phyloP scores from a whole-genome alignment of 2,888 invertebrate species.

The Ichneumon xanthorius region DNA sequence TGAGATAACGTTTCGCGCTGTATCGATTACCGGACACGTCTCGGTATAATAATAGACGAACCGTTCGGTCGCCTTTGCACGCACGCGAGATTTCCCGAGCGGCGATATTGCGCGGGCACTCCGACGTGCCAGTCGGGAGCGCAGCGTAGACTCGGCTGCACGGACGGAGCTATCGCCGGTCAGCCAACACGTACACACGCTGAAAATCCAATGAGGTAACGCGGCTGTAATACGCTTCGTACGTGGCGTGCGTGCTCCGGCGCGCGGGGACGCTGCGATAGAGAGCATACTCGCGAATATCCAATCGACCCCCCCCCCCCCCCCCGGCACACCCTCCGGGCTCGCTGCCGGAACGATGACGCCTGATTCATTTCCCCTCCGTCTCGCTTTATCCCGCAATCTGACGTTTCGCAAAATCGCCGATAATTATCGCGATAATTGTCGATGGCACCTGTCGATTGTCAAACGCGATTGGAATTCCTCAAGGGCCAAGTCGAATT shows the following conservation, averaged over 20 bases:
- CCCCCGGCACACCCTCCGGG: too few relatives aligned
- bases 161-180: too few relatives aligned
- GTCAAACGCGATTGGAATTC: constrained; percentile 56
- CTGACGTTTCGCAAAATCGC: constrained; percentile 52
- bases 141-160: too few relatives aligned
- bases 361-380: constrained; percentile 49
- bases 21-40: too few relatives aligned
- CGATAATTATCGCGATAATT: constrained; percentile 67
- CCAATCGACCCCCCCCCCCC: constrained; percentile 5
- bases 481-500: constrained; percentile 48
- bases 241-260: constrained; percentile 35
- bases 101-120: too few relatives aligned
- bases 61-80: too few relatives aligned
- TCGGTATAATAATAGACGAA: too few relatives aligned
- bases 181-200: constrained; percentile 47
- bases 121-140: too few relatives aligned
- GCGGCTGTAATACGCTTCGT: constrained; percentile 33
- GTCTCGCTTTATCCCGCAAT: constrained; percentile 26
- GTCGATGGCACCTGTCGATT: constrained; percentile 49
- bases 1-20: too few relatives aligned
- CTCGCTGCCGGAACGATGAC: constrained; percentile 12
- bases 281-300: constrained; percentile 22
- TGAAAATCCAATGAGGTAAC: constrained; percentile 58
- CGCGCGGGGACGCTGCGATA: neutral
- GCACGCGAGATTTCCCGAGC: too few relatives aligned